These are phyloP conservation scores for Psammodynastes pulverulentus DNA, from an alignment of 2,113 vertebrate genomes.

Conservation along the genomic window DNA sequence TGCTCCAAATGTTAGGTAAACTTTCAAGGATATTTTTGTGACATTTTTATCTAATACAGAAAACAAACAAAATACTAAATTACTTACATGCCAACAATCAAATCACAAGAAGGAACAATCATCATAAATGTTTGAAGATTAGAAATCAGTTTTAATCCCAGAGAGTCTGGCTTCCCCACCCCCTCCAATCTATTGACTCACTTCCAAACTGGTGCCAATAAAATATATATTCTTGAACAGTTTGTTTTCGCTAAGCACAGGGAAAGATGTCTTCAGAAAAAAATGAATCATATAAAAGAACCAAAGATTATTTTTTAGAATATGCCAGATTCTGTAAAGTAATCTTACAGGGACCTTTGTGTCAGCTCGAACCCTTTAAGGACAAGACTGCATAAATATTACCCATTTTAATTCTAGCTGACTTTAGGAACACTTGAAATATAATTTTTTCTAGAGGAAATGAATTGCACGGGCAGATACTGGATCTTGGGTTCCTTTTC, in stretches of 20 bases:
- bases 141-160: conserved; percentile 68
- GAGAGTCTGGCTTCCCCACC: conserved; percentile 21
- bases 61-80: conserved; percentile 74
- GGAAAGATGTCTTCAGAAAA: conserved; percentile 51
- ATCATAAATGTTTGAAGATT: conserved; percentile 70
- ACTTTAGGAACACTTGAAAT: not conserved
- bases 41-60: conserved; percentile 74
- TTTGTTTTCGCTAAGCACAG: conserved; percentile 66
- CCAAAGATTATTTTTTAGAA: conserved; percentile 25
- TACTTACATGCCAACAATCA: conserved; percentile 76
- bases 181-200: conserved; percentile 57
- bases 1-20: conserved; percentile 72
- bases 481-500: not conserved
- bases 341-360: not conserved
- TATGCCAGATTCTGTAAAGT: conserved; percentile 15
- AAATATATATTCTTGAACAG: conserved; percentile 70
- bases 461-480: not conserved
- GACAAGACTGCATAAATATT: not conserved
- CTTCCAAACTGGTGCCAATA: conserved; percentile 63
- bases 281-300: conserved; percentile 46
- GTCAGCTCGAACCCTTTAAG: not conserved
- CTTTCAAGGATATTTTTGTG: conserved; percentile 72
- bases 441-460: conserved; percentile 1
- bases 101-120: conserved; percentile 79
- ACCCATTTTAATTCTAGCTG: conserved; percentile 7